Conservation (phyloP, 2,888 invertebrate species). For the Coelopa pilipes region DNA sequence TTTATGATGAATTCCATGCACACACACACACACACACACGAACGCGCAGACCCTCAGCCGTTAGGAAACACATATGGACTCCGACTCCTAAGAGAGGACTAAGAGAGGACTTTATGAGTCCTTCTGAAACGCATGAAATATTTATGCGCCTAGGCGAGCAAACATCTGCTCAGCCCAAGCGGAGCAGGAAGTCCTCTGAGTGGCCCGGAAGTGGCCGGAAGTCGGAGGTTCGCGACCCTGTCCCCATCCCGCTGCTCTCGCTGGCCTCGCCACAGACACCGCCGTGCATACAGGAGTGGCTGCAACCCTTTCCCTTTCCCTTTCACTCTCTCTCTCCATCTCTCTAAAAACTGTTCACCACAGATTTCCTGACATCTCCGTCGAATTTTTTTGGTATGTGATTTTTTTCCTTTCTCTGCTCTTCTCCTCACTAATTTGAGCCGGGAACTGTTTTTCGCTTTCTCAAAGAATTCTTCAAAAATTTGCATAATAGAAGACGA, state of each 20-base stretch:
- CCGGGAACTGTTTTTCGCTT: background rate
- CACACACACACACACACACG: conserved; percentile 37
- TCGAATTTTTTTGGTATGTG: conserved; percentile 5
- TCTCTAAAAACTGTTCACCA: no score
- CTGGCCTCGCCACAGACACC: conserved; percentile 36
- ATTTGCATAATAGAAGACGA: conserved; percentile 34
- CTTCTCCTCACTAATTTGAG: conserved; percentile 25
- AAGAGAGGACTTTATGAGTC: conserved; percentile 35
- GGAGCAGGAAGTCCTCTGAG: conserved; percentile 3
- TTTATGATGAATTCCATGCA: conserved; percentile 45
- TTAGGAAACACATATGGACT: no score
- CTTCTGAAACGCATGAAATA: conserved; percentile 44
- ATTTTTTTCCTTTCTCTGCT: conserved; percentile 8
- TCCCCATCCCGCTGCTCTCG: no score
- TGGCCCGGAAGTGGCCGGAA: background rate
- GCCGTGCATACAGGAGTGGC: conserved; percentile 37
- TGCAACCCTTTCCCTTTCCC: conserved; percentile 33
- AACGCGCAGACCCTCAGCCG: no score
- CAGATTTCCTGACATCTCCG: no score
- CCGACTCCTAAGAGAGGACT: no score
- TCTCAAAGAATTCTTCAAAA: conserved; percentile 10
- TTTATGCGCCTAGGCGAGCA: conserved; percentile 44
- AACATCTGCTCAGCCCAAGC: conserved; percentile 17
- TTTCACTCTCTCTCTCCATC: background rate
- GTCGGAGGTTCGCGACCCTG: background rate